Evolutionary conservation across 2,797 vertebrate genomes (phyloP).

Genomic region (Remorina albescens): DNA sequence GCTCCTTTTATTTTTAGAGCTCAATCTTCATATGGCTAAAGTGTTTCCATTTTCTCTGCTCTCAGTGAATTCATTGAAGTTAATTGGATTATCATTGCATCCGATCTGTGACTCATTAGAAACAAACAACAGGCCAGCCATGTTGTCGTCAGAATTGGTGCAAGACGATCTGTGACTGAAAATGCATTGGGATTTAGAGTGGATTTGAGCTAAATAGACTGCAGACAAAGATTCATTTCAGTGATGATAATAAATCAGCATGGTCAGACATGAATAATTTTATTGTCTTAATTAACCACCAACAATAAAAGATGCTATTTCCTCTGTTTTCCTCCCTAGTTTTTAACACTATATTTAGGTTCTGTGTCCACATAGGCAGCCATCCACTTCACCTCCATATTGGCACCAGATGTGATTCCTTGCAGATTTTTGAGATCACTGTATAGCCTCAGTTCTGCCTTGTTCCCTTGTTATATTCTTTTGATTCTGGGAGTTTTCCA

Average conservation of each 20-base stretch:
- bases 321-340: not conserved
- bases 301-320: not conserved
- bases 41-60: slow-evolving; percentile 2
- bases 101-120: slow-evolving; percentile 61
- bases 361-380: slow-evolving; percentile 5
- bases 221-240: slow-evolving; percentile 2
- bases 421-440: slow-evolving; percentile 33
- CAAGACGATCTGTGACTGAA: slow-evolving; percentile 40
- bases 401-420: slow-evolving; percentile 60
- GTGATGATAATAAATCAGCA: slow-evolving; percentile 17
- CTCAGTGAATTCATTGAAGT: slow-evolving; percentile 36
- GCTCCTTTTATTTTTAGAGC: not conserved
- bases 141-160: slow-evolving; percentile 18
- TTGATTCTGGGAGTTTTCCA: slow-evolving; percentile 32
- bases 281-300: slow-evolving; percentile 5
- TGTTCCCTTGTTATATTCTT: slow-evolving; percentile 1
- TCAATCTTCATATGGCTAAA: not conserved
- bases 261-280: not conserved
- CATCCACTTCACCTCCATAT: slow-evolving; percentile 31
- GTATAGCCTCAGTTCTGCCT: slow-evolving; percentile 32
- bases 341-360: slow-evolving; percentile 11
- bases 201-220: slow-evolving; percentile 18
- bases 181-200: slow-evolving; percentile 21
- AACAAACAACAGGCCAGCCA: slow-evolving; percentile 39
- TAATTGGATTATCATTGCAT: slow-evolving; percentile 31